Evolutionary conservation across 2,888 invertebrate genomes (phyloP).

Genomic region (Mellilla xanthometata): DNA sequence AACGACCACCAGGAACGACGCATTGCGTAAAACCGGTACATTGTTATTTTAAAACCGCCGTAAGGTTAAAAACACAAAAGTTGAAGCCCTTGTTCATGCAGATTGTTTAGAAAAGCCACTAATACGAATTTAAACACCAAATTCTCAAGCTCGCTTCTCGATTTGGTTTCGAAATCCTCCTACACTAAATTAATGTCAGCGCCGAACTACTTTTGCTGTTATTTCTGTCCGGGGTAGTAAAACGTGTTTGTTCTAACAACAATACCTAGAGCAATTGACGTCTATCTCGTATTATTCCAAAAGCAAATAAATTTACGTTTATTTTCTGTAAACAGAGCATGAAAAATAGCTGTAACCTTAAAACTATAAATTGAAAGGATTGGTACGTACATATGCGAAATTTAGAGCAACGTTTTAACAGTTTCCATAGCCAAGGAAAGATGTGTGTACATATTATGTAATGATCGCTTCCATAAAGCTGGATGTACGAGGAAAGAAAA

Average conservation of each 20-base stretch:
- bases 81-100: neutral
- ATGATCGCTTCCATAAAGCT: slow-evolving; percentile 64
- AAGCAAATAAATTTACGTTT: slow-evolving; percentile 24
- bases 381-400: slow-evolving; percentile 21
- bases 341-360: slow-evolving; percentile 18
- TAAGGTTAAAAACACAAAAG: neutral
- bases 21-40: slow-evolving; percentile 1
- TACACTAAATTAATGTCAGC: neutral
- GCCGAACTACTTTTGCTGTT: slow-evolving; percentile 1
- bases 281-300: slow-evolving; percentile 24
- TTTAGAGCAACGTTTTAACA: slow-evolving; percentile 40
- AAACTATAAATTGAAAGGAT: slow-evolving; percentile 18
- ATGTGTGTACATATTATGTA: slow-evolving; percentile 62
- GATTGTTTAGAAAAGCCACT: too few species aligned
- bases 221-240: slow-evolving; percentile 7
- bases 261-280: slow-evolving; percentile 22
- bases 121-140: too few species aligned
- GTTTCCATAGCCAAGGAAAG: slow-evolving; percentile 48
- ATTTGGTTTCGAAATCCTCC: neutral
- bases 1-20: slow-evolving; percentile 11
- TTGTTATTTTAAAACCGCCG: neutral
- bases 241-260: slow-evolving; percentile 16
- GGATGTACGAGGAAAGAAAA: slow-evolving; percentile 60
- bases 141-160: too few species aligned
- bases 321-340: slow-evolving; percentile 14